Percentiles rank a stretch among this genome's conserved stretches.
These are phyloP conservation scores for Vanessa tameamea DNA, from an alignment of 1,140 invertebrate species.

Conservation along the genomic window DNA sequence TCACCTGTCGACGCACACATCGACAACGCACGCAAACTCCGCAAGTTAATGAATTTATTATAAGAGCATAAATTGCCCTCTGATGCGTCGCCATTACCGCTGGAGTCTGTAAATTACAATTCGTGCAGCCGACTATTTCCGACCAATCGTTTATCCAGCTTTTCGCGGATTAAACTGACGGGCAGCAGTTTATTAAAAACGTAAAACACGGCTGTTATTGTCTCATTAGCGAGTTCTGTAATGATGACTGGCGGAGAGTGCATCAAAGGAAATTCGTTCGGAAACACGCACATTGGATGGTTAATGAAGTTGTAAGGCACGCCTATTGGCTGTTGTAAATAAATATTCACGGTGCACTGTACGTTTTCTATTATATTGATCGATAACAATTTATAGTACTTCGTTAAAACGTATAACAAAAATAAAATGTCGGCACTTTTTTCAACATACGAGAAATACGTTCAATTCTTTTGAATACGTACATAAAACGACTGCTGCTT, in stretches of 20 bases:
- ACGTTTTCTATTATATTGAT: too few relatives aligned
- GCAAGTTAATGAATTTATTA: constrained; percentile 74
- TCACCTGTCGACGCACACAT: constrained; percentile 25
- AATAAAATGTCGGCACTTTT: too few relatives aligned
- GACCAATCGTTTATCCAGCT: constrained; percentile 66
- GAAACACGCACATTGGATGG: constrained; percentile 16
- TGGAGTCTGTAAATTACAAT: constrained; percentile 73
- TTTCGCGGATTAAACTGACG: constrained; percentile 66
- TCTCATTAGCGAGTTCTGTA: constrained; percentile 25
- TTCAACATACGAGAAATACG: too few relatives aligned
- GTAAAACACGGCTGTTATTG: constrained; percentile 29
- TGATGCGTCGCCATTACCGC: constrained; percentile 72
- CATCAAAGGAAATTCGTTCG: constrained; percentile 30
- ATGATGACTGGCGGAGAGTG: constrained; percentile 36
- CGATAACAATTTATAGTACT: too few relatives aligned
- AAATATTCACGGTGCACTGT: neutral
- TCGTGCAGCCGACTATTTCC: constrained; percentile 57
- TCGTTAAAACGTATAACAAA: too few relatives aligned
- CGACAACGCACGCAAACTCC: constrained; percentile 3
- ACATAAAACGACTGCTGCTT: too few relatives aligned
- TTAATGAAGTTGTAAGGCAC: constrained; percentile 18
- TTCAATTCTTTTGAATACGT: too few relatives aligned
- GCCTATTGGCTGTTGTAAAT: constrained; percentile 8
- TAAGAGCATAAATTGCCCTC: constrained; percentile 74
- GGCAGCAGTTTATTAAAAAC: constrained; percentile 55